Evolutionary conservation across 2,888 invertebrate genomes (phyloP).

Genomic region (Aspidapion aeneum): DNA sequence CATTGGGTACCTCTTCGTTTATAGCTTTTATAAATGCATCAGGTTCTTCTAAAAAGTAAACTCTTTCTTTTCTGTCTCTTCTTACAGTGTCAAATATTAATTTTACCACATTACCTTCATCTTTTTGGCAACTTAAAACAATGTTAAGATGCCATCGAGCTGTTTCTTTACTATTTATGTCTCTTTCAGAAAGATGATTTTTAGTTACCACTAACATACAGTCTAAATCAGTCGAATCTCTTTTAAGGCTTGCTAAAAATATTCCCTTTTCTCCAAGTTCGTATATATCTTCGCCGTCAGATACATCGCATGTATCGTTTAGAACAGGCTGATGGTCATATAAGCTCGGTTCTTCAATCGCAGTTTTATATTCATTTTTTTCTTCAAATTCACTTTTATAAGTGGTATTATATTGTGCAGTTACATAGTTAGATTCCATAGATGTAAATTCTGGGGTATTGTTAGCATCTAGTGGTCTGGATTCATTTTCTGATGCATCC

Average conservation of each 20-base stretch:
- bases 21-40: slow-evolving; percentile 42
- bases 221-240: slow-evolving; percentile 31
- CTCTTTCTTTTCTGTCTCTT: slow-evolving; percentile 54
- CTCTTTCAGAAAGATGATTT: slow-evolving; percentile 43
- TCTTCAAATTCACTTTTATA: slow-evolving; percentile 5
- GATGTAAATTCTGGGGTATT: not conserved
- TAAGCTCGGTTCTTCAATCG: slow-evolving; percentile 2
- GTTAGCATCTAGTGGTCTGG: not conserved
- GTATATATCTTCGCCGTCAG: slow-evolving; percentile 36
- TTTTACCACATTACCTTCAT: slow-evolving; percentile 45
- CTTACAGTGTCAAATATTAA: slow-evolving; percentile 61
- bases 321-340: not conserved
- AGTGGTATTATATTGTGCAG: slow-evolving; percentile 11
- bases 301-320: slow-evolving; percentile 1
- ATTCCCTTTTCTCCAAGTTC: slow-evolving; percentile 43
- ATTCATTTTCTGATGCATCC: not conserved
- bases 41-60: slow-evolving; percentile 57
- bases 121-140: slow-evolving; percentile 50
- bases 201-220: slow-evolving; percentile 45
- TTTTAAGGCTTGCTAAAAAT: slow-evolving; percentile 39
- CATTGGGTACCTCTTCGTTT: slow-evolving; percentile 33
- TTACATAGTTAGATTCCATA: slow-evolving; percentile 3
- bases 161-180: slow-evolving; percentile 39
- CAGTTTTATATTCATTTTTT: slow-evolving; percentile 17
- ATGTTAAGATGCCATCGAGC: slow-evolving; percentile 52